A percentile compares a stretch with the other conserved stretches of the same genome.
Evolutionary conservation across 2,113 vertebrate species (phyloP).

Genomic region (Craseonycteris thonglongyai): DNA sequence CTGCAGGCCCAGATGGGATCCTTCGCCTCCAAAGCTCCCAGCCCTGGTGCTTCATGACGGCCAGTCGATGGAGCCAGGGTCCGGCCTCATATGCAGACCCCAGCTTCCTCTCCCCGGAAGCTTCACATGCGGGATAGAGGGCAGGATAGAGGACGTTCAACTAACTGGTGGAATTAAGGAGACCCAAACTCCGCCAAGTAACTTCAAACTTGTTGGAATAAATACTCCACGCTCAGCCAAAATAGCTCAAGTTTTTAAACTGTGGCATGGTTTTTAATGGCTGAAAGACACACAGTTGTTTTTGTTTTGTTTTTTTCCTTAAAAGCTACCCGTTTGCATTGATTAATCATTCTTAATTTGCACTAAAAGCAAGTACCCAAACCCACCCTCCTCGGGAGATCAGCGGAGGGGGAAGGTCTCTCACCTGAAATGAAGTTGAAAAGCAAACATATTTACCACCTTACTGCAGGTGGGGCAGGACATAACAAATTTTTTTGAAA

Average conservation of each 20-base stretch:
- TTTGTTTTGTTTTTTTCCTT: too few relatives aligned
- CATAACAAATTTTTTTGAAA: neutral
- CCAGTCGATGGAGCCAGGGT: neutral
- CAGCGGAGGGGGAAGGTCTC: rapidly evolving
- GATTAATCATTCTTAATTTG: neutral
- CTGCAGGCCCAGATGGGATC: neutral
- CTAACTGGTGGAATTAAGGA: neutral
- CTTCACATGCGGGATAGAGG: neutral
- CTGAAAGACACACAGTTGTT: neutral
- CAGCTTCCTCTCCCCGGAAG: neutral
- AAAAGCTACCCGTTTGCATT: neutral
- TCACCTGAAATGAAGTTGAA: neutral
- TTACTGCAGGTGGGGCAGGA: neutral
- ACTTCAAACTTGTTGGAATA: neutral
- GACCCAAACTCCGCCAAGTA: neutral
- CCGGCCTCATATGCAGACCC: neutral
- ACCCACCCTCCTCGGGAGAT: neutral
- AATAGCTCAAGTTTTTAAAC: neutral
- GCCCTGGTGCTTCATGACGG: neutral
- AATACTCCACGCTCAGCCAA: neutral
- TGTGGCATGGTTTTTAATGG: neutral
- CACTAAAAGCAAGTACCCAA: neutral
- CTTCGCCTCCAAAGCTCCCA: neutral
- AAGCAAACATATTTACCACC: neutral
- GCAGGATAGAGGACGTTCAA: neutral